Conservation (phyloP, 1,140 invertebrate genomes). For the Tribolium madens region DNA sequence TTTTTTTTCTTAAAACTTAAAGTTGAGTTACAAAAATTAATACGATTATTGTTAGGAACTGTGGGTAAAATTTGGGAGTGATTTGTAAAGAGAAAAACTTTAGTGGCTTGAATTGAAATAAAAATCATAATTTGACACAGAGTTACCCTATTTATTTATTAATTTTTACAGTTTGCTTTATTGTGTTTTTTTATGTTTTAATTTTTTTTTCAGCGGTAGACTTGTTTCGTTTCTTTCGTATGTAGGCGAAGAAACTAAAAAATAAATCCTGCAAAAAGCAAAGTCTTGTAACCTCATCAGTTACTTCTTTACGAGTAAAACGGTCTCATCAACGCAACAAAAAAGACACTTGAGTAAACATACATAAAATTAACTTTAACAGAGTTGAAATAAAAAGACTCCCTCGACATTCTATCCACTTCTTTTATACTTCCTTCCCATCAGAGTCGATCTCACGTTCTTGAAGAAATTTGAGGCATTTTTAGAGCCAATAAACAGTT, state of each 20-base stretch:
- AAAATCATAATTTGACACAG: too few species aligned
- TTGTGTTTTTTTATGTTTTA: too few species aligned
- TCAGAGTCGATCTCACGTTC: background rate
- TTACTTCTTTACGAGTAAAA: background rate
- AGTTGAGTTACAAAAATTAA: too few species aligned
- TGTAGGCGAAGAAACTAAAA: background rate
- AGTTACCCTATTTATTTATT: too few species aligned
- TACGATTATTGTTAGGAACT: too few species aligned
- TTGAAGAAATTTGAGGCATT: background rate
- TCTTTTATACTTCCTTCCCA: background rate
- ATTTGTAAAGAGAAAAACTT: too few species aligned
- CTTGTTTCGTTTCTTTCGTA: too few species aligned
- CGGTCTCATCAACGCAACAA: background rate
- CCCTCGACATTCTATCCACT: constrained; percentile 4
- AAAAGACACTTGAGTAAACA: constrained; percentile 17
- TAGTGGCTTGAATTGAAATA: too few species aligned
- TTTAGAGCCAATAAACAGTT: background rate
- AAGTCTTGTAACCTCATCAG: constrained; percentile 9
- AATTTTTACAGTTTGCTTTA: too few species aligned
- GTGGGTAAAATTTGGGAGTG: too few species aligned
- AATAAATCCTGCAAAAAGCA: background rate
- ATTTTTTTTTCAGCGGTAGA: too few species aligned
- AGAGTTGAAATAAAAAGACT: constrained; percentile 12
- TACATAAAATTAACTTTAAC: constrained; percentile 25
- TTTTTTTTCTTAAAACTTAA: too few species aligned